Conservation (phyloP, 2,113 vertebrate species). For the Oryzias celebensis region DNA sequence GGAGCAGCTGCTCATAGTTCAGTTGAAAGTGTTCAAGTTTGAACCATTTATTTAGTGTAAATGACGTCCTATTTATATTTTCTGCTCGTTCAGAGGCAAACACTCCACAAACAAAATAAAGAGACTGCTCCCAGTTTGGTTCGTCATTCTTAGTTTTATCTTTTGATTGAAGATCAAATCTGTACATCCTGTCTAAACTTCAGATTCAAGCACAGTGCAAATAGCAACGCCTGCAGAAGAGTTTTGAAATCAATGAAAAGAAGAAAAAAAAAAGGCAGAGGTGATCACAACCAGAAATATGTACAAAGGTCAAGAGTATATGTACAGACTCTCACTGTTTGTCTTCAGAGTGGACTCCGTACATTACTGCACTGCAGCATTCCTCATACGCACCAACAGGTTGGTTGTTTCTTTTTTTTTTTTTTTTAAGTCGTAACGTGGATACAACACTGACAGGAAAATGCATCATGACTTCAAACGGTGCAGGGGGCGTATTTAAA, state of each 20-base stretch:
- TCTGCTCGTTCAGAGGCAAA: not conserved
- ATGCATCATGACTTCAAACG: constrained; percentile 63
- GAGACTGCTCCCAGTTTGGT: constrained; percentile 24
- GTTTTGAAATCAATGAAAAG: constrained; percentile 41
- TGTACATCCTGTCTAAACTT: constrained; percentile 81
- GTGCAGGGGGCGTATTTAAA: constrained; percentile 39
- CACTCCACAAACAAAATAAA: constrained; percentile 24
- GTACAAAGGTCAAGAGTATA: constrained; percentile 78
- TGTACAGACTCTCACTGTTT: constrained; percentile 67
- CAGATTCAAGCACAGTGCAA: constrained; percentile 83
- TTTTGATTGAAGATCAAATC: constrained; percentile 78
- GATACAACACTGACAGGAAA: constrained; percentile 67
- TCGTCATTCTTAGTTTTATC: constrained; percentile 67
- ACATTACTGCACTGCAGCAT: constrained; percentile 57
- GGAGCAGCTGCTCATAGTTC: no score
- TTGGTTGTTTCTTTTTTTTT: constrained; percentile 35
- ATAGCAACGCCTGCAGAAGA: constrained; percentile 80
- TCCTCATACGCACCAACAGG: constrained; percentile 67
- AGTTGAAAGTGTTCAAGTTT: not conserved
- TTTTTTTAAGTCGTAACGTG: constrained; percentile 49
- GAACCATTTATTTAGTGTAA: constrained; percentile 44
- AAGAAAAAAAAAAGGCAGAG: constrained; percentile 72
- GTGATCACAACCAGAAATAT: constrained; percentile 80
- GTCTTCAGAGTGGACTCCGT: constrained; percentile 55
- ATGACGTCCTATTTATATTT: constrained; percentile 66